Evolutionary conservation across 2,888 invertebrate species (phyloP).

Genomic region (Toxonevra muliebris): DNA sequence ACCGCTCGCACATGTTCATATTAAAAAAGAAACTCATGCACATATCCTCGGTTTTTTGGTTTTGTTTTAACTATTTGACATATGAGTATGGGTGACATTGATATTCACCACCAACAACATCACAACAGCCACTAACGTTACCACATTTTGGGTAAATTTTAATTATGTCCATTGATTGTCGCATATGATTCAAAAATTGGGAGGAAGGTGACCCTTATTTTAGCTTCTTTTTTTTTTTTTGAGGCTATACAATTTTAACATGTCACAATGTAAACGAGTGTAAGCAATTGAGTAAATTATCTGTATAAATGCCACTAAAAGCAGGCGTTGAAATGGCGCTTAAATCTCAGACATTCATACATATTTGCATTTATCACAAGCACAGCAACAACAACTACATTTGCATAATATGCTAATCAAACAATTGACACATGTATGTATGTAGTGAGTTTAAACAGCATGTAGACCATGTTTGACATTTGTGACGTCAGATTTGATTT

Average conservation of each 20-base stretch:
- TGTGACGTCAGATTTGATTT: too few species aligned
- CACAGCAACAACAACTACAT: too few species aligned
- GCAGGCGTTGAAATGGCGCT: too few species aligned
- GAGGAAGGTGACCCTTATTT: background rate
- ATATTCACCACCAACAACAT: slow-evolving; percentile 4
- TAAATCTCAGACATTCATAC: too few species aligned
- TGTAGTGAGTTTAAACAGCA: too few species aligned
- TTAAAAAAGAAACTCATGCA: slow-evolving; percentile 4
- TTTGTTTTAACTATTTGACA: slow-evolving; percentile 13
- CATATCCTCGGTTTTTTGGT: background rate
- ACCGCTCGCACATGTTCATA: slow-evolving; percentile 1
- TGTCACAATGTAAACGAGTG: background rate
- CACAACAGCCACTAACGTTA: slow-evolving; percentile 10
- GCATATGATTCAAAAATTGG: background rate
- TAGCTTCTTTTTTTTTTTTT: background rate
- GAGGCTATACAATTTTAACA: background rate
- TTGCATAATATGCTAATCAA: too few species aligned
- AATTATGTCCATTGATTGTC: slow-evolving; percentile 24
- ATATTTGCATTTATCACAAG: too few species aligned
- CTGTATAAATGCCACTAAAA: background rate
- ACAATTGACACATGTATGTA: too few species aligned
- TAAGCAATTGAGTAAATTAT: slow-evolving; percentile 29
- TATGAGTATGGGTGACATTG: slow-evolving; percentile 22
- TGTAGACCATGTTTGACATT: too few species aligned
- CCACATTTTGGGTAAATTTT: slow-evolving; percentile 20